Percentiles rank a stretch among this genome's conserved stretches.
These are phyloP conservation scores for Catostomus latipinnis DNA, from an alignment of 2,797 vertebrate species.

Conservation along the genomic window DNA sequence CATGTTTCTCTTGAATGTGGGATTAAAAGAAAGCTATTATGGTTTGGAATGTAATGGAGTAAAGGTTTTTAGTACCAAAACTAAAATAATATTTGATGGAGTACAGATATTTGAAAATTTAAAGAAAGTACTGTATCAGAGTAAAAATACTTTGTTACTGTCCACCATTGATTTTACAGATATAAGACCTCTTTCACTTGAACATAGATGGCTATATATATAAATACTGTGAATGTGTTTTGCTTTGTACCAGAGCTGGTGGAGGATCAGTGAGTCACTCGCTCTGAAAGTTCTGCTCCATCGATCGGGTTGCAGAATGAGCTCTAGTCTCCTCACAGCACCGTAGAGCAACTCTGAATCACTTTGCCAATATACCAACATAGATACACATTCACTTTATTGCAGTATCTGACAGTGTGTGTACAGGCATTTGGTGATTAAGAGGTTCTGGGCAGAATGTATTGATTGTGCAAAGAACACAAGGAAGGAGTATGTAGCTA, in stretches of 20 bases:
- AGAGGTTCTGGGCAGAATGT: background rate
- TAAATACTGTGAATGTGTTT: no score
- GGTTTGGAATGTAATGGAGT: no score
- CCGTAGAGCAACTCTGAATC: conserved; percentile 21
- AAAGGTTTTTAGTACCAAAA: no score
- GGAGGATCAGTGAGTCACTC: conserved; percentile 37
- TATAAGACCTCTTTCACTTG: no score
- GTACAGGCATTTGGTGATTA: conserved; percentile 15
- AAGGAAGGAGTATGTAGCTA: background rate
- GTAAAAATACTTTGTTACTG: no score
- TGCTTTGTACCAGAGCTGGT: background rate
- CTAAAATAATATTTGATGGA: no score
- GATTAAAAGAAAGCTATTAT: no score
- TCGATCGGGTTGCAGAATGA: conserved; percentile 31
- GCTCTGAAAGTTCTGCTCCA: conserved; percentile 16
- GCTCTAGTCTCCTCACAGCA: conserved; percentile 20
- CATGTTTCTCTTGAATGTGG: no score
- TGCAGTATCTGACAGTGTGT: conserved; percentile 20
- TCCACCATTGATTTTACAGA: no score
- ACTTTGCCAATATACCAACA: conserved; percentile 16
- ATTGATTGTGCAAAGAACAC: conserved; percentile 11
- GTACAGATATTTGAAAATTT: no score
- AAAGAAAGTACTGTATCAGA: no score
- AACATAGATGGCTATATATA: background rate
- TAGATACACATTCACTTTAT: conserved; percentile 8